Evolutionary conservation across 2,888 invertebrate species (phyloP).

Genomic region (Lepidocyrtoides sp.): DNA sequence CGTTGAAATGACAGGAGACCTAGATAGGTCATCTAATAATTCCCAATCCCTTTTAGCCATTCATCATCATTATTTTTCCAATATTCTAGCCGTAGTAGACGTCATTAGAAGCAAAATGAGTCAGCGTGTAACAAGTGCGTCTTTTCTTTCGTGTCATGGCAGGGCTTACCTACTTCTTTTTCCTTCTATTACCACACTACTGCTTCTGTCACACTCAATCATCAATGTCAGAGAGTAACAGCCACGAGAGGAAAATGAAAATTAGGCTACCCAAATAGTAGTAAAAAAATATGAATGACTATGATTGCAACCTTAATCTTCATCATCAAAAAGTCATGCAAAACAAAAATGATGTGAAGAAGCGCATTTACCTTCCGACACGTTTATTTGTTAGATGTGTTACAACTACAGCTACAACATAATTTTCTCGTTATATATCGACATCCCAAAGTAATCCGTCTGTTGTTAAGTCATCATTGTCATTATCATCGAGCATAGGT

Average conservation of each 20-base stretch:
- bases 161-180: constrained; percentile 48
- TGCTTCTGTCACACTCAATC: neutral
- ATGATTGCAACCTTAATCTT: neutral
- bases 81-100: neutral
- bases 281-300: constrained; percentile 11
- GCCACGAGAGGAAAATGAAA: constrained; percentile 4
- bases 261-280: constrained; percentile 24
- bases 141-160: constrained; percentile 51
- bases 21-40: constrained; percentile 7
- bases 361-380: constrained; percentile 2
- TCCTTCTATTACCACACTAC: neutral
- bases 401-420: too few species aligned
- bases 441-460: too few species aligned
- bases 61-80: constrained; percentile 17
- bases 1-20: neutral
- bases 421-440: too few species aligned
- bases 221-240: neutral
- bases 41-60: neutral
- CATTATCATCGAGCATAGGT: too few species aligned
- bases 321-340: neutral
- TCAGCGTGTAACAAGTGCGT: neutral
- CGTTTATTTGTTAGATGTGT: too few species aligned
- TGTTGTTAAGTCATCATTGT: too few species aligned
- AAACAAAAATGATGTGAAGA: neutral
- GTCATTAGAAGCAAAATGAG: neutral